A percentile compares a stretch with the other conserved stretches of the same genome.
These are phyloP conservation scores for Linnaemya tessellans DNA, from an alignment of 2,888 invertebrate species.

Conservation along the genomic window DNA sequence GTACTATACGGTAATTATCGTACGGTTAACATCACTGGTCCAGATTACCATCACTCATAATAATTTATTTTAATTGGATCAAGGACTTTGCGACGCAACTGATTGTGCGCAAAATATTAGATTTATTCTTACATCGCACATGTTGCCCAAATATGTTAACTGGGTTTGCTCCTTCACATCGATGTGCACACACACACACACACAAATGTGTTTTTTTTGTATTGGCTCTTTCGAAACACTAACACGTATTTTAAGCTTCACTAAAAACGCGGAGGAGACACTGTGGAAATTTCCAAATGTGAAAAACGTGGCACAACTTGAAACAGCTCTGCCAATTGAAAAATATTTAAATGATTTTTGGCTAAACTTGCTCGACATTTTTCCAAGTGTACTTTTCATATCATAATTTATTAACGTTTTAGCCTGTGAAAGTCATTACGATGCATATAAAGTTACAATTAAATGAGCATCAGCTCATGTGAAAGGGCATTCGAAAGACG, in stretches of 20 bases:
- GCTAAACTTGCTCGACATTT: background rate
- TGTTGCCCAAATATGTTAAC: too few relatives aligned
- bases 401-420: constrained; percentile 67
- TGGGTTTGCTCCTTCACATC: background rate
- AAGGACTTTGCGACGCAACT: too few relatives aligned
- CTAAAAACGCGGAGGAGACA: constrained; percentile 15
- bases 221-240: background rate
- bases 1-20: too few relatives aligned
- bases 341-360: background rate
- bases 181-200: background rate
- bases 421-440: constrained; percentile 78
- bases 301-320: too few relatives aligned
- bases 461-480: constrained; percentile 29
- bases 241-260: background rate
- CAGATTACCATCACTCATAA: too few relatives aligned
- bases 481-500: constrained; percentile 28
- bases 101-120: too few relatives aligned
- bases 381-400: constrained; percentile 35
- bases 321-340: background rate
- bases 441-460: constrained; percentile 78
- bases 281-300: background rate
- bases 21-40: too few relatives aligned
- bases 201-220: background rate
- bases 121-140: too few relatives aligned
- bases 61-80: too few relatives aligned